Evolutionary conservation across 35 echinoderm and acorn worm species (phyloP), one percentile per base, ranked within the genome.

Genomic region (Ophiothrix spiculata): DNA sequence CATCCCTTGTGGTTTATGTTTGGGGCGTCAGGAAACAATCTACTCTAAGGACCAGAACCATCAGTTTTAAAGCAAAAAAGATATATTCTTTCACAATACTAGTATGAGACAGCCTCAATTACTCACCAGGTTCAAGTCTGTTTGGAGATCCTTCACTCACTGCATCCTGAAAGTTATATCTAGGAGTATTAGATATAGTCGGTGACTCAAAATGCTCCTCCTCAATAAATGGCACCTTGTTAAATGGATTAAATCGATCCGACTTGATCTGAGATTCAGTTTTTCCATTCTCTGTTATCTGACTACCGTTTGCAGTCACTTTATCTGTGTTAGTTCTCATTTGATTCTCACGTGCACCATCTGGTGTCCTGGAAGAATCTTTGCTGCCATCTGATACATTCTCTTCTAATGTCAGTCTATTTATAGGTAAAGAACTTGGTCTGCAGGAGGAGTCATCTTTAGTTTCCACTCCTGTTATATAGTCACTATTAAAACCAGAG

Each of bases 241-340:
- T 91, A 39, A 95, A 95, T 36, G 93, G 93, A 86, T 95, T 95
- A 80, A 81, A 80, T 19, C 88, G 77, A 38, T 87, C 80, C 16
- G 29, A 79, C 10, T 76, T 17, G 2, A 37, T 38, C 69, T 40
- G 13, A 0, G 10, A 32, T 54, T 35, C 19, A 28, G 0, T 6
- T 83, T 11, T 39, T 25, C 41, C 34, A 41, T 39, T 35, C 13
- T 38, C 37, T 39, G 10, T 69, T 28, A 69, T 69, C 8, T 12
- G 10, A 69, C 23, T 69, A 25, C 16, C 23, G 25, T 69, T 28
- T 25, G 6, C 60, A 69, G 6, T 28, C 17, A 69, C 60, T 69
- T 28, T 28, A 69, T 69, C 29, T 15, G 60, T n/a, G 3, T 69
- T 69, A 69, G 60, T 69, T 54, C 45, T 54, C 14, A 32, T 37